Base-by-base conservation (phyloP, 2,888 invertebrate genomes). In the Tetragonula carbonaria region DNA sequence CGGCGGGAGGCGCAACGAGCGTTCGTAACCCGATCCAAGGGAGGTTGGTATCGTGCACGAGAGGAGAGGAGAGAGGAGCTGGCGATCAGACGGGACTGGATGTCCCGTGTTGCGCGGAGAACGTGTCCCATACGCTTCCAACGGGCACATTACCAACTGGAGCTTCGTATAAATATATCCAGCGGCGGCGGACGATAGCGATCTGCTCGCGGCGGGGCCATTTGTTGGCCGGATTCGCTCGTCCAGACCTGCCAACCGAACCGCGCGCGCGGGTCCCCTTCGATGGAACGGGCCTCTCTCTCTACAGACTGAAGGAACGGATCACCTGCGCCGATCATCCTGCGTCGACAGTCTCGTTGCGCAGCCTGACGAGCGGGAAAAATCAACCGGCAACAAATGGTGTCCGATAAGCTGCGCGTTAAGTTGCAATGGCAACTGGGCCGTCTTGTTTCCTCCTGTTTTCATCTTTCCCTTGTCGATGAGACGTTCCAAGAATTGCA, bases 81-180 rank as follows among this genome's bases (percentile, higher is more conserved):
- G 45, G 72, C 78, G 84, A 85, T 85, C 74, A 55, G 65, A 74
- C 74, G 38, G n/a, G 74, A 18, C 23, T 67, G 74, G 28, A 67
- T 67, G 74, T 75, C 66, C 74, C 55, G 66, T 53, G 55, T 38
- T 28, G 65, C 38, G 65, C 65, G 33, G 11, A 23, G 74, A 75
- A 75, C 66, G 74, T 75, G 74, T 75, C 74, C 66, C 74, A 45
- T 57, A 75, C 79, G 77, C 84, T 82, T 88, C 83, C 85, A 45
- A 82, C 90, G 90, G 92, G 87, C 92, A 91, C 91, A 93, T 93
- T 93, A 93, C 91, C 91, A 91, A 90, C 89, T 88, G 86, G 88
- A 91, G 91, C 89, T 86, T 90, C 93, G 92, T 92, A 93, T 93
- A 93, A 93, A 93, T 93, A 93, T 91, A 92, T 92, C 91, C 92